Evolutionary conservation across 2,888 invertebrate species (phyloP), one percentile per base, ranked within the genome.

Genomic region (Papilio gigon): DNA sequence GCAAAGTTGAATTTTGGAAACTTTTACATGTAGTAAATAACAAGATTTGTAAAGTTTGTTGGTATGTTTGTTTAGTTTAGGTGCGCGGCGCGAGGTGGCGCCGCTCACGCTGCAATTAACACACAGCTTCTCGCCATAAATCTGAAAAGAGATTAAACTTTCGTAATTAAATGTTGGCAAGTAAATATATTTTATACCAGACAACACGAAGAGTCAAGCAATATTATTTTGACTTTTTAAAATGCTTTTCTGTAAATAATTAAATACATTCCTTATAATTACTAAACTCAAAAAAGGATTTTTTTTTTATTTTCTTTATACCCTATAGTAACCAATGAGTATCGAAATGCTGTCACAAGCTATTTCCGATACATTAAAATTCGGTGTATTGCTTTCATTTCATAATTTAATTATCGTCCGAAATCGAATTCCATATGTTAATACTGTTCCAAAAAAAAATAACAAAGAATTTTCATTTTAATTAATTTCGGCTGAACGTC

Each of bases 91-190:
- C 33, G 27, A 37, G 40, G 14, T n/a, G 53, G 37, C 67, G 22
- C 35, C 42, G 61, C 60, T 66, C 60, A 62, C 56, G 62, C 56
- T 62, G 67, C 67, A 67, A 67, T 67, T 56, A 67, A 62, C 67
- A 62, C 62, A 56, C 53, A 62, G 62, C 42, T 53, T 62, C 40
- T 27, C 35, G 50, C 58, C 35, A 59, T 68, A 64, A 68, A 68
- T 68, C 68, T 68, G 47, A 64, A 47, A 63, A 47, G 58, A 64
- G 44, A 68, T 64, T 64, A 47, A 68, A 68, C 68, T 68, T 67
- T 64, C 56, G 63, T 68, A 68, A 68, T 68, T 64, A 68, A 68
- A 64, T 68, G 63, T 68, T 67, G n/a, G 22, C 53, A 62, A 62
- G 62, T 62, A 67, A 56, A 67, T 67, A 67, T n/a, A 67, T 50